Base-by-base conservation (phyloP, 1,140 invertebrate species). In the Trichomalopsis sarcophagae region DNA sequence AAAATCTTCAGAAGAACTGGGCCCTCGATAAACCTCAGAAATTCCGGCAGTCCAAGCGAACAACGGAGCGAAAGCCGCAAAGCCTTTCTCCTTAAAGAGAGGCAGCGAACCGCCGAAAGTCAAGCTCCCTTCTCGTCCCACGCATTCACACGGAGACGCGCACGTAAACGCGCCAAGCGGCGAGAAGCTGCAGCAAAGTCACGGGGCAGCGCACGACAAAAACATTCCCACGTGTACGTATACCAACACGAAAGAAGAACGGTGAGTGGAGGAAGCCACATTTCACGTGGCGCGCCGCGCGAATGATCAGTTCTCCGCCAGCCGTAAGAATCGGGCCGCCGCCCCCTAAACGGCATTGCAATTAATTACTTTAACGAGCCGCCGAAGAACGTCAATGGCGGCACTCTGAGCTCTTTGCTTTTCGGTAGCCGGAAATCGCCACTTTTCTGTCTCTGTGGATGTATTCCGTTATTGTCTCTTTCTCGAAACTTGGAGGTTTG, bases 361-460 rank as follows among this genome's bases (percentile, higher is more conserved):
- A 81, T 82, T 86, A 82, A 83, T 86, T 86, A 80, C 85, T 83
- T 86, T 86, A 86, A 86, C 85, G 81, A 86, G 85, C 85, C 66
- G 66, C 80, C 85, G 81, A 83, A 50, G 27, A n/a, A 62, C 36
- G 81, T 71, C 62, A 55, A 71, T 78, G 9, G 23, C 27, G 66
- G 40, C 73, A 73, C 33, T 40, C 33, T 40, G 73, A 62, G 36
- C 78, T 5, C 23, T 50, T 81, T n/a, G 47, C 55, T 82, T 86
- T 86, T 82, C 76, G 75, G 80, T 80, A 82, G 85, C 85, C 85
- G 85, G 85, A 86, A 79, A 75, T 82, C 81, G 47, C 40, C 78
- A 84, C 69, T 84, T 84, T 80, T 80, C 77, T 66, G 14, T 47
- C 36, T 44, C 17, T 44, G 7, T 44, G 7, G 7, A 44, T 44